phyloP scores from a whole-genome alignment of 2,888 invertebrate species.

The Colletes collaris region DNA sequence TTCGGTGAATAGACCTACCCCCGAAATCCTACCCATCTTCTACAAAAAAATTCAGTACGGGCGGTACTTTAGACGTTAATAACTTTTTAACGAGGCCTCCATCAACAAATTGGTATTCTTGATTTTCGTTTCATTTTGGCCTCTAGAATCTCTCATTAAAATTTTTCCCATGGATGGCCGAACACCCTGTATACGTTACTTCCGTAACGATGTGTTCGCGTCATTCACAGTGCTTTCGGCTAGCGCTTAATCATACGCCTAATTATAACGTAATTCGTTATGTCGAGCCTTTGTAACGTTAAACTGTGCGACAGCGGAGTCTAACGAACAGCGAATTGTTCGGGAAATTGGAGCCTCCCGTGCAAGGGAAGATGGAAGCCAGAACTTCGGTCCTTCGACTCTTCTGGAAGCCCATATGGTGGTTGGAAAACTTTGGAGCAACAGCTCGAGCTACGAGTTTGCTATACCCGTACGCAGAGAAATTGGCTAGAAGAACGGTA shows the following conservation, averaged over 20 bases:
- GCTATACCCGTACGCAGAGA: too few relatives aligned
- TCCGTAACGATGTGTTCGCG: background rate
- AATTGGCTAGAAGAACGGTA: too few relatives aligned
- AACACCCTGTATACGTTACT: too few relatives aligned
- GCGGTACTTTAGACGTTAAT: too few relatives aligned
- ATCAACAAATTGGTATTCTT: too few relatives aligned
- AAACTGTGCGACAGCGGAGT: background rate
- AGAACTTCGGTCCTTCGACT: background rate
- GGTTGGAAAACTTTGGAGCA: slow-evolving; percentile 12
- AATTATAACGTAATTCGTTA: slow-evolving; percentile 14
- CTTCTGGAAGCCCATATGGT: background rate
- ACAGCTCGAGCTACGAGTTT: slow-evolving; percentile 1
- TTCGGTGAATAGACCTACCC: too few relatives aligned
- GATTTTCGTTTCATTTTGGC: too few relatives aligned
- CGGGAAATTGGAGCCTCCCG: background rate
- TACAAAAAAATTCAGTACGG: too few relatives aligned
- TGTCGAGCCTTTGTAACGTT: background rate
- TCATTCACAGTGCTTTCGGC: background rate
- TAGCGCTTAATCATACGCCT: slow-evolving; percentile 25
- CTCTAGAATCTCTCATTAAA: too few relatives aligned
- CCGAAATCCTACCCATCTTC: too few relatives aligned
- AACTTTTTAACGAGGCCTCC: too few relatives aligned
- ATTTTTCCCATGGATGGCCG: too few relatives aligned
- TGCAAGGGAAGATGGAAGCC: background rate
- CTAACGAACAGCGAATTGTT: slow-evolving; percentile 5